Conservation (phyloP, 1,140 invertebrate genomes). For the Listronotus oregonensis region DNA sequence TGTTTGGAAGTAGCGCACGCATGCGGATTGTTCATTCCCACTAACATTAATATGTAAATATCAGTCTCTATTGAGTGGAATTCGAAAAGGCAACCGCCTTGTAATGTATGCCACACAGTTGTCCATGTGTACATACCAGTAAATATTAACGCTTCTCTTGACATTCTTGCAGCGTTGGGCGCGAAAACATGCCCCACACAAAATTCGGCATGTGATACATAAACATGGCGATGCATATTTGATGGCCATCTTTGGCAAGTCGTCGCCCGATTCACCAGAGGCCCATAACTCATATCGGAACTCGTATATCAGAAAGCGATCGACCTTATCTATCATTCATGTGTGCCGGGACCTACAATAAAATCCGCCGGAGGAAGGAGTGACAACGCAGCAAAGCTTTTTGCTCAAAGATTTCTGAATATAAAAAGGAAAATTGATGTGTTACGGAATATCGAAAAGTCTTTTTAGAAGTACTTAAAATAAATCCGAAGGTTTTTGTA, state of each 20-base stretch:
- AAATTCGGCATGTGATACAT: slow-evolving; percentile 29
- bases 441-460: not conserved
- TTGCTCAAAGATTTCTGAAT: slow-evolving; percentile 1
- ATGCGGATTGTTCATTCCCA: no score
- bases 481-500: not conserved
- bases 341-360: slow-evolving; percentile 36
- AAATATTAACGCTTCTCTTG: slow-evolving; percentile 32
- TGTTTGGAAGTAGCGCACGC: no score
- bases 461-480: slow-evolving; percentile 1
- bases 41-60: no score
- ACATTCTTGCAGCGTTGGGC: slow-evolving; percentile 30
- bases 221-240: slow-evolving; percentile 49
- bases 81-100: no score
- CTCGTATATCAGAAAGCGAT: slow-evolving; percentile 51
- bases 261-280: slow-evolving; percentile 51
- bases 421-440: slow-evolving; percentile 1
- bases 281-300: slow-evolving; percentile 55
- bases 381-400: slow-evolving; percentile 20
- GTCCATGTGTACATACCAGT: no score
- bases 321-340: slow-evolving; percentile 42
- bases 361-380: slow-evolving; percentile 27
- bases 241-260: slow-evolving; percentile 54
- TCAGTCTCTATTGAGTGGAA: no score
- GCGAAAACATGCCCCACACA: slow-evolving; percentile 8
- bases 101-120: no score